A percentile compares a stretch with the other conserved stretches of the same genome.
Conservation (phyloP, 2,113 vertebrate genomes). For the Thalassoma bifasciatum region DNA sequence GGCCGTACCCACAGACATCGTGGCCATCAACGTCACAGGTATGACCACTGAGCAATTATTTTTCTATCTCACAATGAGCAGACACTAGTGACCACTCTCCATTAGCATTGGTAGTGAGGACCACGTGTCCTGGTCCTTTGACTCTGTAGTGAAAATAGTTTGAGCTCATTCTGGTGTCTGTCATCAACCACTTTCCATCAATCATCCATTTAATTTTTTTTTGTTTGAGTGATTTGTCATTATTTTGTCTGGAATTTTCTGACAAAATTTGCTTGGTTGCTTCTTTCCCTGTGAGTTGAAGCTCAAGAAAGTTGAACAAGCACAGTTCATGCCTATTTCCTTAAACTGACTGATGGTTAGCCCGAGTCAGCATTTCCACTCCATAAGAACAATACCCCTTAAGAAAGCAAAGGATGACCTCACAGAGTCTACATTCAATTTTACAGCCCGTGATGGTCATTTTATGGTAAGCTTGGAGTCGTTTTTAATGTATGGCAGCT, state of each 20-base stretch:
- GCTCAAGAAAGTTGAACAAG: too few species aligned
- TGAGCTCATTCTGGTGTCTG: background rate
- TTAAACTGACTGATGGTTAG: too few species aligned
- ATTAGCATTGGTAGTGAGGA: conserved; percentile 8
- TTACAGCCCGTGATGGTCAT: too few species aligned
- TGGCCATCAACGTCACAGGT: conserved; percentile 98
- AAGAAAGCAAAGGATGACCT: too few species aligned
- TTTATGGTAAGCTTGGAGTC: too few species aligned
- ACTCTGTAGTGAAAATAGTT: conserved; percentile 11
- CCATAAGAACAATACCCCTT: too few species aligned
- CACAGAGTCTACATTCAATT: too few species aligned
- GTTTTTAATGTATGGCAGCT: too few species aligned
- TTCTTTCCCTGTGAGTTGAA: too few species aligned
- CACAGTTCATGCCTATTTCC: too few species aligned
- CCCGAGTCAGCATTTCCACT: too few species aligned
- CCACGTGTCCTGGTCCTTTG: conserved; percentile 3
- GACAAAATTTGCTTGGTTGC: background rate
- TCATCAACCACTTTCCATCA: conserved; percentile 15
- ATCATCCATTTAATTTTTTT: conserved; percentile 6
- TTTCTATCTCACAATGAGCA: background rate
- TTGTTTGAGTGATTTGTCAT: conserved; percentile 28
- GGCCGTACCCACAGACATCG: conserved; percentile 91
- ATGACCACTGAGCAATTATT: conserved; percentile 25
- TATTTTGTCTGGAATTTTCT: conserved; percentile 21
- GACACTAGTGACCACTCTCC: conserved; percentile 1